Percentiles rank a stretch among this genome's conserved stretches.
phyloP scores from a whole-genome alignment of 2,113 vertebrate species.

The Colistium nudipinnis region DNA sequence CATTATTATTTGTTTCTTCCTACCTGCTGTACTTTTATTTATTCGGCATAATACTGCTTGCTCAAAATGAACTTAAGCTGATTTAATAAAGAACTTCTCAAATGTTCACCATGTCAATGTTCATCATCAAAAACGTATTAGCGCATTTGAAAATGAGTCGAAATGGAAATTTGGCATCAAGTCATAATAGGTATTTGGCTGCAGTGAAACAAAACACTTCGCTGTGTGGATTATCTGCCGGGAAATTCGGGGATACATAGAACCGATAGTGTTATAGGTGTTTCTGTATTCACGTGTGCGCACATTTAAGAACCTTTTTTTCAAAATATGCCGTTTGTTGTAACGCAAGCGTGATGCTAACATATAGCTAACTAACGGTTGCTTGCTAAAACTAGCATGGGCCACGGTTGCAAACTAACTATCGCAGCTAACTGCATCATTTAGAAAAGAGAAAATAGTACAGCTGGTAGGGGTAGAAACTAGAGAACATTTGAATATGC shows the following conservation, averaged over 20 bases:
- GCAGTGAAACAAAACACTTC: background rate
- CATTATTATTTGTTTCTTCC: background rate
- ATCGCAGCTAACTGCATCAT: background rate
- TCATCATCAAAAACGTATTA: background rate
- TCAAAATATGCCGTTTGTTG: background rate
- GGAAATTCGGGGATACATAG: background rate
- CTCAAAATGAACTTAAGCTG: background rate
- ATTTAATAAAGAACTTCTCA: background rate
- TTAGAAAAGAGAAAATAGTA: fast-evolving
- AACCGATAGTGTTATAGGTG: too few relatives aligned
- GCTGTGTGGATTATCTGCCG: background rate
- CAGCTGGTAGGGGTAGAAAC: too few relatives aligned
- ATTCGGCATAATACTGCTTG: background rate
- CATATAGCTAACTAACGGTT: constrained; percentile 21
- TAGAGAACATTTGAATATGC: fast-evolving
- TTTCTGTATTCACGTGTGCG: fast-evolving
- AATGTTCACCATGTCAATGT: background rate
- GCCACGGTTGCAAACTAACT: constrained; percentile 30
- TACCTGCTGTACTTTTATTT: background rate
- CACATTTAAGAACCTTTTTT: background rate
- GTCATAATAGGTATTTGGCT: too few relatives aligned
- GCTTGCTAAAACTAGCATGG: constrained; percentile 37
- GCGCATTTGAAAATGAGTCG: too few relatives aligned
- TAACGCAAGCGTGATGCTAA: constrained; percentile 11
- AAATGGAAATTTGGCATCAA: background rate